Evolutionary conservation across 2,888 invertebrate genomes (phyloP), one percentile per base, ranked within the genome.

Genomic region (Agriopis marginaria): DNA sequence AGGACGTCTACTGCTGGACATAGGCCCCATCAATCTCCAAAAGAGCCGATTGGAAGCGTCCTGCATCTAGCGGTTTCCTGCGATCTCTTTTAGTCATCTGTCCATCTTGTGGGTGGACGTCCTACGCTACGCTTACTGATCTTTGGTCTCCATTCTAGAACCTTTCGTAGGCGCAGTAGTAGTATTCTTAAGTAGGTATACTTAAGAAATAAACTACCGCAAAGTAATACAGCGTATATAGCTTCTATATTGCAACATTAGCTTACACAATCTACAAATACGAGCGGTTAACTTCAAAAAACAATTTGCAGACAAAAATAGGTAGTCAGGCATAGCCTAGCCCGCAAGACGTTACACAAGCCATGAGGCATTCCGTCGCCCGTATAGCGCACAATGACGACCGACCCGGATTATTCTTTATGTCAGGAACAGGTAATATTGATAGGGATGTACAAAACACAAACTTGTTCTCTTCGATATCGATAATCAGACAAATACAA

Each of bases 401-500:
- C 85, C 84, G 79, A 83, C 87, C 86, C 82, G 89, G 90, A 89
- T 91, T 91, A 90, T 91, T 90, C 88, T 90, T 91, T 89, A 87
- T 87, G 82, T 85, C 85, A 79, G 80, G 86, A 89, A 89, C 92
- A 92, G 92, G 92, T 92, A 92, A 89, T 89, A 90, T 86, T 80
- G 77, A 74, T 85, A 91, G 89, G 79, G 90, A 60, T 81, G 90
- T 72, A 58, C 70, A 53, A 14, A 40, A 8, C 62, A 51, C 11
- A 47, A 54, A 51, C 70, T 40, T 17, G 10, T n/a, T 23, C 9
- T 54, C 61, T 63, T 68, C 62, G 70, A 64, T 81, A 78, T 83
- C 81, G 81, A 79, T 77, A 32, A 3, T 32, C 32, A 12, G 23
- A 9, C 23, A 12, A 39, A 7, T 17, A 8, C 17, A 17, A n/a